Base-by-base conservation (phyloP, 2,797 vertebrate species). In the Microctenopoma lineatum region DNA sequence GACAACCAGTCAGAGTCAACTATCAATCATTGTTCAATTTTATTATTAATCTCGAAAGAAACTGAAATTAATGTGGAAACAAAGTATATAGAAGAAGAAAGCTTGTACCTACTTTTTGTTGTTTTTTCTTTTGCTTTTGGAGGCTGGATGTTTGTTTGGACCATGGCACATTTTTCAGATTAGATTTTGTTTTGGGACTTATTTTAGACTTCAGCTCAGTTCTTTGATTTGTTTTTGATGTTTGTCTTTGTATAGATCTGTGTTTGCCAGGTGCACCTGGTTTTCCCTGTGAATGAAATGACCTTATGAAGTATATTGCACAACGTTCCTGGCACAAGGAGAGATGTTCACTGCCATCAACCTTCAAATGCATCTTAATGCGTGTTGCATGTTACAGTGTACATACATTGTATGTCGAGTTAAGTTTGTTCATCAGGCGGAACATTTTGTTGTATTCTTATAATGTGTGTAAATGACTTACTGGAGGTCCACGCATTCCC, bases 401-500 rank as follows among this genome's bases (percentile, higher is more conserved):
- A 34, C 29, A 7, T 34, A 34, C 29, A 7, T 8, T 2, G 2
- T 50, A 16, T 47, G 41, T 5, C 42, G 8, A 45, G 32, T 26
- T 38, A 47, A 44, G 6, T 25, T 41, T 34, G 12, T 36, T 25
- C 3, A 69, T 74, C 27, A 58, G 13, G 3, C 41, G 10, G 34
- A 77, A 41, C 4, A 14, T 29, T 21, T 29, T 14, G 27, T 15
- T 26, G 3, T 53, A 67, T 3, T 10, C 10, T 50, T 61, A 6
- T 52, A 55, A 48, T 14, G 2, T 46, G 11, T 55, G 12, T 1
- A 51, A 36, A 51, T 32, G 45, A 73, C 86, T 85, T 92, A 95
- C 94, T 75, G 77, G 89, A 67, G 66, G 71, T 68, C 94, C 94
- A 48, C 27, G 77, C 1, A 41, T 79, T 45, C 94, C 94, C 64